A percentile compares a stretch with the other conserved stretches of the same genome.
These are phyloP conservation scores for Eira barbara DNA, from an alignment of 2,113 vertebrate genomes.

Conservation along the genomic window DNA sequence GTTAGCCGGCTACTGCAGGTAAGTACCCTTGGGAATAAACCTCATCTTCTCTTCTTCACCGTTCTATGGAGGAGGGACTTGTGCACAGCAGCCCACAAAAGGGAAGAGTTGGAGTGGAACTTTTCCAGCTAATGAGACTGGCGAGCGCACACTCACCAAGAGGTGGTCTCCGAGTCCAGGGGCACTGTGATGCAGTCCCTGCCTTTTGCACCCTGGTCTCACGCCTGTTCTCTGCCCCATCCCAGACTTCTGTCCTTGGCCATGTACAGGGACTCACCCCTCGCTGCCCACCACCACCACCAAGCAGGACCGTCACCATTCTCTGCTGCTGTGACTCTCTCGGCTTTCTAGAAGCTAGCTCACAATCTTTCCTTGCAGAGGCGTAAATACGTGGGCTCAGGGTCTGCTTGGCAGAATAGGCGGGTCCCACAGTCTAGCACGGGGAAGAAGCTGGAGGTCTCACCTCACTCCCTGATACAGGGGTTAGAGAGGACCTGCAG, in stretches of 20 bases:
- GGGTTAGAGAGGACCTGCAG: background rate
- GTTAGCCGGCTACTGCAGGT: background rate
- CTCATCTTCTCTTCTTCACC: background rate
- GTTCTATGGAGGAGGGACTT: background rate
- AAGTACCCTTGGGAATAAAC: no score
- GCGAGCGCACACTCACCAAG: no score
- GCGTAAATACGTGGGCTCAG: background rate
- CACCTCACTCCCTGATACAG: no score
- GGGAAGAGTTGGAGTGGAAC: background rate
- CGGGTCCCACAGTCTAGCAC: background rate
- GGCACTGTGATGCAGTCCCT: background rate
- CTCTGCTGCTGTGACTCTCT: background rate
- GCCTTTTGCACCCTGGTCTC: background rate
- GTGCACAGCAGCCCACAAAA: background rate
- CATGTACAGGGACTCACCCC: background rate
- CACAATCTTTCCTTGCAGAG: background rate
- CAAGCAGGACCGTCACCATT: background rate
- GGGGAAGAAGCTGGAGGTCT: accelerated
- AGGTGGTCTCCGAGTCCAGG: background rate
- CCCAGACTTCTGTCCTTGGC: background rate
- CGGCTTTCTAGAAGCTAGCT: background rate
- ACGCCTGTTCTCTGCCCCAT: background rate
- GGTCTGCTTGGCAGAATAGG: background rate
- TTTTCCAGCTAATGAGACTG: background rate
- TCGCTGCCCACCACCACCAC: background rate